phyloP scores from a whole-genome alignment of 2,797 vertebrate species.

The Propithecus perrieri region DNA sequence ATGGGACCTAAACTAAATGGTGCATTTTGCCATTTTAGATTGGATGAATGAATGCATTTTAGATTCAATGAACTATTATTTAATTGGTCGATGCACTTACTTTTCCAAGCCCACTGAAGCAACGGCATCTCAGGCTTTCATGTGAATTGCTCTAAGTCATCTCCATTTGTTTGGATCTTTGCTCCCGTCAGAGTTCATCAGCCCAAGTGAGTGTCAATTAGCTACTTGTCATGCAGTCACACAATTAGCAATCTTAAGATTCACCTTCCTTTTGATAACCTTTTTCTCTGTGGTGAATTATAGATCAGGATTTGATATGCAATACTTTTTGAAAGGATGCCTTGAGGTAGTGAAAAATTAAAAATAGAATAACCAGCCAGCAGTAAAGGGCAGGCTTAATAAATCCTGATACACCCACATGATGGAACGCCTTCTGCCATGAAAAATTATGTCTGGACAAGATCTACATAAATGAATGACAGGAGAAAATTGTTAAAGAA shows the following conservation, averaged over 20 bases:
- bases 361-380: background rate
- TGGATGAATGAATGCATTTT: background rate
- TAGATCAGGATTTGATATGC: background rate
- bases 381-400: background rate
- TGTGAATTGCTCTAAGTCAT: background rate
- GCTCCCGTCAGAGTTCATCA: background rate
- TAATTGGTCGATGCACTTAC: background rate
- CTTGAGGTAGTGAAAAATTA: constrained; percentile 35
- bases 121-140: background rate
- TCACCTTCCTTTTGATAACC: background rate
- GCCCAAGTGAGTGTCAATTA: background rate
- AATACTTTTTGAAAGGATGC: background rate
- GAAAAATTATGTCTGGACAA: background rate
- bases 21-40: background rate
- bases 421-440: background rate
- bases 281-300: background rate
- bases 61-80: background rate
- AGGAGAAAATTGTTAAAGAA: background rate
- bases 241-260: background rate
- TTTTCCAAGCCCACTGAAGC: background rate
- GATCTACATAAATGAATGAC: background rate
- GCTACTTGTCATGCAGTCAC: background rate
- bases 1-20: background rate
- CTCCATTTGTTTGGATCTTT: constrained; percentile 3
- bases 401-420: background rate